A percentile compares a stretch with the other conserved stretches of the same genome.
Conservation (phyloP, 2,797 vertebrate species). For the Amblyraja radiata region DNA sequence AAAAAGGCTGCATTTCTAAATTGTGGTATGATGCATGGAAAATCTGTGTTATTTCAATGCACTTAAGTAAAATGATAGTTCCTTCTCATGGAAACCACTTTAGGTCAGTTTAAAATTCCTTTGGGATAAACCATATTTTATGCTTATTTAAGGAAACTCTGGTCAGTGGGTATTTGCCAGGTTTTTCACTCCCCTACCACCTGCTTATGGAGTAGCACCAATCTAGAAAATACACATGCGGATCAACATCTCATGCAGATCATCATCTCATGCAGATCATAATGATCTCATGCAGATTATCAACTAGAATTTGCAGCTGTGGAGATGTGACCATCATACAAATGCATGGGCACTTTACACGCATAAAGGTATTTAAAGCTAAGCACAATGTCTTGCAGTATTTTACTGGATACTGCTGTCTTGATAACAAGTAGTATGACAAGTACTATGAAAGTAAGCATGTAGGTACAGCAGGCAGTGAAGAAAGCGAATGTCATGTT, state of each 20-base stretch:
- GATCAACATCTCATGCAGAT: not conserved
- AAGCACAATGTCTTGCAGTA: not conserved
- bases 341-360: not conserved
- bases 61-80: not conserved
- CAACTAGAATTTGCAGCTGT: not conserved
- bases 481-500: no score
- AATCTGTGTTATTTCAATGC: not conserved
- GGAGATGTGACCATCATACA: not conserved
- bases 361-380: not conserved
- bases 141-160: not conserved
- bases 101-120: not conserved
- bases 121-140: not conserved
- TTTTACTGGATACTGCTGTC: not conserved
- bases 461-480: no score
- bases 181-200: not conserved
- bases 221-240: not conserved
- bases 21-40: not conserved
- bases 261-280: not conserved
- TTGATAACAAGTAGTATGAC: not conserved
- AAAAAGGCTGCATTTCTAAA: not conserved
- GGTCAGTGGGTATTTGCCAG: not conserved
- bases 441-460: no score
- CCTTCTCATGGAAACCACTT: not conserved
- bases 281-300: not conserved
- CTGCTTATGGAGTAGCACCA: not conserved